phyloP scores from a whole-genome alignment of 2,113 vertebrate genomes.

The Mormyrus iriodes region DNA sequence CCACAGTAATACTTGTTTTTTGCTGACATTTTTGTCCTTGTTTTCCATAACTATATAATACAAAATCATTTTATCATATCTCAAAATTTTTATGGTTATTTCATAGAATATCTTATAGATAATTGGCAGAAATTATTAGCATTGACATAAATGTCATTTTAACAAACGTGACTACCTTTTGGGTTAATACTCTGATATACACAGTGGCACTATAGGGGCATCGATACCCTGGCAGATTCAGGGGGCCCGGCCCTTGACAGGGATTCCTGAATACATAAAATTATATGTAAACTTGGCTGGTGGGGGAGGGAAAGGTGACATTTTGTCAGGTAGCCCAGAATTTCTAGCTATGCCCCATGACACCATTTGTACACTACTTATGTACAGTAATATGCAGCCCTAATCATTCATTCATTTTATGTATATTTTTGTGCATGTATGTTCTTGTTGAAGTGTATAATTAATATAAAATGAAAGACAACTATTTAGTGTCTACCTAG shows the following conservation, averaged over 20 bases:
- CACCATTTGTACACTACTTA: no score
- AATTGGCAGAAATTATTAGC: not conserved
- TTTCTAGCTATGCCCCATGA: no score
- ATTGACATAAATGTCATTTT: not conserved
- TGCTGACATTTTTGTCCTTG: not conserved
- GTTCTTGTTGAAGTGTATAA: not conserved
- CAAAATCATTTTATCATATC: not conserved
- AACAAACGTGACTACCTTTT: not conserved
- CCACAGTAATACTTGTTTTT: not conserved
- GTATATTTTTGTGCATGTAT: not conserved
- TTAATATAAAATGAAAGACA: not conserved
- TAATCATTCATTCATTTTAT: not conserved
- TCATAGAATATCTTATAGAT: not conserved
- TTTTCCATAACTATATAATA: not conserved
- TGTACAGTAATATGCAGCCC: no score
- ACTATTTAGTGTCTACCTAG: not conserved
- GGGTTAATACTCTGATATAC: not conserved
- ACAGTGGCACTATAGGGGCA: not conserved
- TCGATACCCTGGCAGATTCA: no score
- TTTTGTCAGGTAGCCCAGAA: no score
- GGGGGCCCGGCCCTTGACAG: no score
- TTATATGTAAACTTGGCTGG: no score
- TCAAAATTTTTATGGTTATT: not conserved
- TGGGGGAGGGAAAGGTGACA: no score
- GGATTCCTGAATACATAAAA: no score